These are phyloP conservation scores for Amblyjoppa fuscipennis DNA, from an alignment of 2,888 invertebrate species.

Conservation along the genomic window DNA sequence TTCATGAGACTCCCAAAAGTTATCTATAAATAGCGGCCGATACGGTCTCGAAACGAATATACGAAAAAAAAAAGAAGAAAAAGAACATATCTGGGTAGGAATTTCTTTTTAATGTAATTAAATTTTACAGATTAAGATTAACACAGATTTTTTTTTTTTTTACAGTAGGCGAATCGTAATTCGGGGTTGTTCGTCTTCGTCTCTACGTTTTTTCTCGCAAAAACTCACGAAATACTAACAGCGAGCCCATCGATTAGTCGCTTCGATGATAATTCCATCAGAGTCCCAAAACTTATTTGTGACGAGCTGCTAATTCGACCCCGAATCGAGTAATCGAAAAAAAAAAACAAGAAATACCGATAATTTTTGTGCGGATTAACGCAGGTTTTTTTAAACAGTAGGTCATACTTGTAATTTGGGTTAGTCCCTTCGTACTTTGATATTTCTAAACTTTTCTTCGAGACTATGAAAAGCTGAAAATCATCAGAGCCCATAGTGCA, in stretches of 20 bases:
- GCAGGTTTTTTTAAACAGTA: not conserved
- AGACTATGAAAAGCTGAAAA: not conserved
- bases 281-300: not conserved
- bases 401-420: not conserved
- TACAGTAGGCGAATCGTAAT: not conserved
- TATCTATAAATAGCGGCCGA: not conserved
- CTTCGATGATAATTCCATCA: not conserved
- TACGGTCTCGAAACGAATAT: not conserved
- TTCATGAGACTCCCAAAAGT: not conserved
- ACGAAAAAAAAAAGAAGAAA: no score
- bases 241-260: not conserved
- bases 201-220: not conserved
- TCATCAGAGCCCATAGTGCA: not conserved
- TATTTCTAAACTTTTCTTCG: conserved; percentile 4
- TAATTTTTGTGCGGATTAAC: no score
- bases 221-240: not conserved
- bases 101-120: no score
- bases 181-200: not conserved
- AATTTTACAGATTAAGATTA: not conserved
- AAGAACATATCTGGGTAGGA: no score
- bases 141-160: not conserved
- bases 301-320: not conserved
- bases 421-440: not conserved
- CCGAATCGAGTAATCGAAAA: not conserved
- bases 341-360: no score